Percentiles rank a stretch among this genome's conserved stretches.
Evolutionary conservation across 2,888 invertebrate species (phyloP).

Genomic region (Nymphalis c-album): DNA sequence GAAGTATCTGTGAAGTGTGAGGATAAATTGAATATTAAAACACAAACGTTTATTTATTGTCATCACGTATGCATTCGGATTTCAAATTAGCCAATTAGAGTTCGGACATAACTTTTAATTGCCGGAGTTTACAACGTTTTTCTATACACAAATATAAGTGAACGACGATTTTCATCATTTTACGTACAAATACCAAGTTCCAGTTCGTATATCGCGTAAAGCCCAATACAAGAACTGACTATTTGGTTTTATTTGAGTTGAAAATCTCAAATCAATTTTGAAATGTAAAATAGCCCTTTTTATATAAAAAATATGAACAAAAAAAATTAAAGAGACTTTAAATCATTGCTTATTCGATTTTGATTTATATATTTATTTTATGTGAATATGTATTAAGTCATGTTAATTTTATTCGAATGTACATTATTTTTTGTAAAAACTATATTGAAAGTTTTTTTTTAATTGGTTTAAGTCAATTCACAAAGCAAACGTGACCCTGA

Average conservation of each 20-base stretch:
- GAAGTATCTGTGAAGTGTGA: no score
- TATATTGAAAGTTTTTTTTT: not conserved
- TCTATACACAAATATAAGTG: slow-evolving; percentile 10
- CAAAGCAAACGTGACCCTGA: slow-evolving; percentile 4
- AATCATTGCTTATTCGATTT: no score
- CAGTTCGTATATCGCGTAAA: not conserved
- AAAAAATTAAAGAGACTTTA: no score
- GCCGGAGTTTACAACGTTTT: slow-evolving; percentile 25
- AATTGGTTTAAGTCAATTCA: not conserved
- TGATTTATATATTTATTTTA: no score
- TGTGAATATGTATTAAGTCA: no score
- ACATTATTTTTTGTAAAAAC: no score
- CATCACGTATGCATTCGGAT: not conserved
- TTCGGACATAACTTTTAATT: slow-evolving; percentile 31
- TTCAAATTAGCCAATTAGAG: slow-evolving; percentile 28
- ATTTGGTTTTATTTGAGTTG: not conserved
- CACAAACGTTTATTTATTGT: no score
- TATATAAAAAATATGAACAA: no score
- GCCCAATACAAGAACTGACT: not conserved
- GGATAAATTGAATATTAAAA: no score
- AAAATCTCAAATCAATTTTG: no score
- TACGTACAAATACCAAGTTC: slow-evolving; percentile 10
- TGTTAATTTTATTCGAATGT: no score
- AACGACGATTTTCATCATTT: not conserved
- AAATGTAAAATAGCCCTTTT: no score